Conservation (phyloP, 1,140 invertebrate species). For the Rhagoletis zephyria region DNA sequence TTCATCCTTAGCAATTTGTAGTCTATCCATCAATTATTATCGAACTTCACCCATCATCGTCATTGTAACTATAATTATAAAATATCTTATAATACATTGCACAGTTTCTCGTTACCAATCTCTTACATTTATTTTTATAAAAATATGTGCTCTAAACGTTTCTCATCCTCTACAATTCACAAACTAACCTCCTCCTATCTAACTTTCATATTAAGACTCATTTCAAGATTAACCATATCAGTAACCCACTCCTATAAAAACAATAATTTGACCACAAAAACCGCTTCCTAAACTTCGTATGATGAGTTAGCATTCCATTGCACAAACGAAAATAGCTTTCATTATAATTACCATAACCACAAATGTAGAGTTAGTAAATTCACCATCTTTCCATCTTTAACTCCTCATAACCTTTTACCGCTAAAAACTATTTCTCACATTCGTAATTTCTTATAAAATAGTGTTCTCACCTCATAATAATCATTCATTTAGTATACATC, state of each 20-base stretch:
- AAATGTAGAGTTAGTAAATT: neutral
- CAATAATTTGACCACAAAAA: constrained; percentile 2
- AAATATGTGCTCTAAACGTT: neutral
- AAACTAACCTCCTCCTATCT: constrained; percentile 6
- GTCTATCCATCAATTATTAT: neutral
- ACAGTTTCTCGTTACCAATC: neutral
- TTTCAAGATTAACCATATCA: neutral
- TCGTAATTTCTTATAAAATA: neutral
- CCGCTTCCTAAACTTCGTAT: neutral
- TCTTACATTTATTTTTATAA: neutral
- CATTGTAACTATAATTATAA: too few species aligned
- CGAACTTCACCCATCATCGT: too few species aligned
- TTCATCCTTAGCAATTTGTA: too few species aligned
- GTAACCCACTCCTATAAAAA: neutral
- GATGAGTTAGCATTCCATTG: constrained; percentile 12
- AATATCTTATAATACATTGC: neutral
- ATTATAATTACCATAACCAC: constrained; percentile 18
- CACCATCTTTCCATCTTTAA: neutral
- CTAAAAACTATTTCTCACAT: neutral
- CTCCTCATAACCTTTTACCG: neutral
- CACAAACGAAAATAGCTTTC: neutral
- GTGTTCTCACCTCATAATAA: neutral
- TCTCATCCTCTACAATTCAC: neutral
- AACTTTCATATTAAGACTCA: neutral
- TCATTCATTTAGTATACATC: neutral